Percentiles rank a stretch among this genome's conserved stretches.
These are phyloP conservation scores for Pseudomyrmex flavicornis DNA, from an alignment of 1,140 invertebrate genomes.

Conservation along the genomic window DNA sequence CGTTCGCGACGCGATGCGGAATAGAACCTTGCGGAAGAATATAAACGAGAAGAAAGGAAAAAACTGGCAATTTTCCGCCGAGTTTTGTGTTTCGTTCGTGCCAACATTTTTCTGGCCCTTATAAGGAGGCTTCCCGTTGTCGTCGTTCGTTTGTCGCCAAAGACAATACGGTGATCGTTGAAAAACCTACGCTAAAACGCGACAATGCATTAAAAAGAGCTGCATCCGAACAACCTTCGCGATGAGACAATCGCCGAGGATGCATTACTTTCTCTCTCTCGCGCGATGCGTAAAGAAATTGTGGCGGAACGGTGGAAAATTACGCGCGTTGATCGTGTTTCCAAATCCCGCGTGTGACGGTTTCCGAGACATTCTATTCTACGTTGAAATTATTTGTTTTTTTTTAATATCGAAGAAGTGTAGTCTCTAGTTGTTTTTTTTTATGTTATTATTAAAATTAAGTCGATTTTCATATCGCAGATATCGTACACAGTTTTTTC, in stretches of 20 bases:
- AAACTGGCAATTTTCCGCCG: constrained; percentile 30
- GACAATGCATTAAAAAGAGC: constrained; percentile 16
- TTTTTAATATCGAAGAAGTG: too few species aligned
- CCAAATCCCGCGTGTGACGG: too few species aligned
- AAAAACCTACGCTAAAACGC: constrained; percentile 36
- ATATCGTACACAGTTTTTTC: too few species aligned
- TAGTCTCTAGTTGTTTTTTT: too few species aligned
- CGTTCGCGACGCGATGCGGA: neutral
- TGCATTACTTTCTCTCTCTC: constrained; percentile 49
- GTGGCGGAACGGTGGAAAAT: neutral
- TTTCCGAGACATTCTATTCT: too few species aligned
- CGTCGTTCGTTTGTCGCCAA: neutral
- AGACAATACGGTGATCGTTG: constrained; percentile 23
- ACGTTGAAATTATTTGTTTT: neutral
- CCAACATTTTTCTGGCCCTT: constrained; percentile 21
- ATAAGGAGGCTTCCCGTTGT: neutral
- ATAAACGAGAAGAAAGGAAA: constrained; percentile 8
- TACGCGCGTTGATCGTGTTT: neutral
- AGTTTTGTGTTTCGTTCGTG: neutral
- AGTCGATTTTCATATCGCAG: too few species aligned
- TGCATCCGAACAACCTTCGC: constrained; percentile 16
- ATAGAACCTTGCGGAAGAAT: constrained; percentile 36
- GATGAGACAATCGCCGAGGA: constrained; percentile 11
- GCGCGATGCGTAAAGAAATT: constrained; percentile 17
- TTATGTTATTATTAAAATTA: too few species aligned